Conservation (phyloP, 2,113 vertebrate species). For the Odocoileus hemionus region DNA sequence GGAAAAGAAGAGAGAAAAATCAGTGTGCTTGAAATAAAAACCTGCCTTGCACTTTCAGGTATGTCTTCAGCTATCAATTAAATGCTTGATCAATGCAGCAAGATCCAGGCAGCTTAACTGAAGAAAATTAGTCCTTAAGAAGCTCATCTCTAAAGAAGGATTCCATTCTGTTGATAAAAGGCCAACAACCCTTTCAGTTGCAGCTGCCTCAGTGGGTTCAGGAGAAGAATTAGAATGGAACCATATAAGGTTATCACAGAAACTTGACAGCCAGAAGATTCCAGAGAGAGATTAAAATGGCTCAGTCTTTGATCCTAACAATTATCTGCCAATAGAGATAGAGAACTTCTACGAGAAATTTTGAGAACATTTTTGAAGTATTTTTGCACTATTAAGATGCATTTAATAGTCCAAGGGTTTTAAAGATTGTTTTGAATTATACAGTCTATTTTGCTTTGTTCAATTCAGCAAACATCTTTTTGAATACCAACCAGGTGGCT, state of each 20-base stretch:
- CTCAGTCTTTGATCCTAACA: not conserved
- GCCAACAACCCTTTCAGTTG: slow-evolving; percentile 55
- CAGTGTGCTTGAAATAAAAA: slow-evolving; percentile 61
- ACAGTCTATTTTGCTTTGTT: not conserved
- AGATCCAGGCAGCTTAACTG: slow-evolving; percentile 69
- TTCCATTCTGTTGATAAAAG: slow-evolving; percentile 33
- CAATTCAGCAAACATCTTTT: not conserved
- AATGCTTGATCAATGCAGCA: slow-evolving; percentile 75
- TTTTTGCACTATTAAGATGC: not conserved
- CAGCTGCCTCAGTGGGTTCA: slow-evolving; percentile 48
- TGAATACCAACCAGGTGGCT: not conserved
- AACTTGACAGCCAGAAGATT: slow-evolving; percentile 50
- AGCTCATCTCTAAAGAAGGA: not conserved
- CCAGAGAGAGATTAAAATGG: slow-evolving; percentile 40
- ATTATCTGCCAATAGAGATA: not conserved
- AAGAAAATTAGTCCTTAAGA: slow-evolving; percentile 71
- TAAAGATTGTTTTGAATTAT: slow-evolving; percentile 3
- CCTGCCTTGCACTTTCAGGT: slow-evolving; percentile 66
- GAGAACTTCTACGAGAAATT: slow-evolving; percentile 18
- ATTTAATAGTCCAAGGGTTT: not conserved
- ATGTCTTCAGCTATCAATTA: slow-evolving; percentile 73
- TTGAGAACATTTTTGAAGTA: not conserved
- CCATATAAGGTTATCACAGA: slow-evolving; percentile 41
- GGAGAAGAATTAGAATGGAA: slow-evolving; percentile 54
- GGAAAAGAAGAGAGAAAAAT: not conserved